Evolutionary conservation across 2,113 vertebrate genomes (phyloP).

Genomic region (Piprites chloris): DNA sequence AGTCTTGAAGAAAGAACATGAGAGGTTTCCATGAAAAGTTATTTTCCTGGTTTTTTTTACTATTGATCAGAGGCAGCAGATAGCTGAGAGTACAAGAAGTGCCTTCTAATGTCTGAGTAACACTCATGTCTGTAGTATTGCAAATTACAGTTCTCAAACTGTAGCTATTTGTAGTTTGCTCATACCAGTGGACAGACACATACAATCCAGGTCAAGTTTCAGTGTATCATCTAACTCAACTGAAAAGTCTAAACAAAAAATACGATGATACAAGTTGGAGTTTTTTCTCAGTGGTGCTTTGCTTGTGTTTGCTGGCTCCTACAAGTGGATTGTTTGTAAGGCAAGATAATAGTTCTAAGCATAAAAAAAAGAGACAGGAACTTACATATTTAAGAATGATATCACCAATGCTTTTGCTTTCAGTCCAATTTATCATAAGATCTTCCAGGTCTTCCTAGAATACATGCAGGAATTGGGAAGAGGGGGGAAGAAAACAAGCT

Average conservation of each 20-base stretch:
- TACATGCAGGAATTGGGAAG: background rate
- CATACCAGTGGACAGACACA: background rate
- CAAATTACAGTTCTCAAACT: background rate
- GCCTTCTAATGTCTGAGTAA: background rate
- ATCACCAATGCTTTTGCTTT: constrained; percentile 90
- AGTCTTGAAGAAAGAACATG: background rate
- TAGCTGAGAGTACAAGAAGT: background rate
- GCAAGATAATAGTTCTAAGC: background rate
- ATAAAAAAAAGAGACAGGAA: background rate
- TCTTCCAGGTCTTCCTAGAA: constrained; percentile 91
- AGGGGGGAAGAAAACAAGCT: background rate
- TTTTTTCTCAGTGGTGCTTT: background rate
- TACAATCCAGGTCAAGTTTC: background rate
- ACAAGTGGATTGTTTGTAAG: background rate
- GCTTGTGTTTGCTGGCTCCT: background rate
- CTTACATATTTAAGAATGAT: constrained; percentile 96
- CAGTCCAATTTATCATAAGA: constrained; percentile 92
- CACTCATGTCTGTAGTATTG: background rate
- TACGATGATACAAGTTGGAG: fast-evolving
- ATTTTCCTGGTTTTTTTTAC: background rate
- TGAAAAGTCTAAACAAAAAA: background rate
- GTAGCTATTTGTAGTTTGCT: background rate
- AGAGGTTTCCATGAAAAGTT: background rate
- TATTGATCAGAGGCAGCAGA: background rate
- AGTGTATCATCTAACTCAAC: background rate